These are phyloP conservation scores for Coptodon rendalli DNA, from an alignment of 2,113 vertebrate genomes.

Conservation along the genomic window DNA sequence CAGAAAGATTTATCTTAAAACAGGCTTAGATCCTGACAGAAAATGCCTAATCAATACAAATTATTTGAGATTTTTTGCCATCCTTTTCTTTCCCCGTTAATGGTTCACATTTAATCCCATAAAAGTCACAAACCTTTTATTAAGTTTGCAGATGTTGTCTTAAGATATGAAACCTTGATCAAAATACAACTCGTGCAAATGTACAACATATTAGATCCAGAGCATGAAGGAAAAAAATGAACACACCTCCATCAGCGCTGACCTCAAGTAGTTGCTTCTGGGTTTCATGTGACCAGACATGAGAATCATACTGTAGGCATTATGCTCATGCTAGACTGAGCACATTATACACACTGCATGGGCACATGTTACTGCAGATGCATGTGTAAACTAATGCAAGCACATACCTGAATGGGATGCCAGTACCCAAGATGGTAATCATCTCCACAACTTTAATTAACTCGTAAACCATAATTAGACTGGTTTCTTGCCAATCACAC, in stretches of 20 bases:
- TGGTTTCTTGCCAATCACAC: neutral
- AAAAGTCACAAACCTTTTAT: neutral
- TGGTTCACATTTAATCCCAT: neutral
- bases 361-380: neutral
- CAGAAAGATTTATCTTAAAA: neutral
- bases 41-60: neutral
- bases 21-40: neutral
- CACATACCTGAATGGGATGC: neutral
- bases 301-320: slow-evolving; percentile 28
- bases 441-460: neutral
- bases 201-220: neutral
- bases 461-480: neutral
- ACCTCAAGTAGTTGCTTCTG: slow-evolving; percentile 1
- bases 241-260: neutral
- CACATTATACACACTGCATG: slow-evolving; percentile 12
- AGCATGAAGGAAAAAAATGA: neutral
- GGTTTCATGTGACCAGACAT: slow-evolving; percentile 35
- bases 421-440: neutral
- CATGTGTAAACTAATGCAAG: neutral
- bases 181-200: neutral
- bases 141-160: neutral
- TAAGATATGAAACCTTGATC: neutral
- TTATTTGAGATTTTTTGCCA: neutral
- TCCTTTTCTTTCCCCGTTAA: neutral
- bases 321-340: slow-evolving; percentile 25